Percentiles rank a stretch among this genome's conserved stretches.
These are phyloP conservation scores for Drosophila mayri DNA, from an alignment of 1,140 invertebrate species.

Conservation along the genomic window DNA sequence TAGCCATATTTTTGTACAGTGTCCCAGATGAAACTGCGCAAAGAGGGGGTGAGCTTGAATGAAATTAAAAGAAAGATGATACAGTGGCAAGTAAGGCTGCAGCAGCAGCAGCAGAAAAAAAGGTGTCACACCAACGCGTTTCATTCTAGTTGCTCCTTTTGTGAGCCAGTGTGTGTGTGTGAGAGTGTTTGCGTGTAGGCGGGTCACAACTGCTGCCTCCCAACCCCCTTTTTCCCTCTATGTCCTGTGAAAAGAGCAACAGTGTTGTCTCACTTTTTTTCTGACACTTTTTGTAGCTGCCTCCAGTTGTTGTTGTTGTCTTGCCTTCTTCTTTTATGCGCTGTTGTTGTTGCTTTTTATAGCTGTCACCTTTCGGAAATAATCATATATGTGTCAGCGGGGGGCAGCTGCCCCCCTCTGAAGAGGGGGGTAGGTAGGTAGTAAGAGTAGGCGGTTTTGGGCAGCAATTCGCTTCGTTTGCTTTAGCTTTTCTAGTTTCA, in stretches of 20 bases:
- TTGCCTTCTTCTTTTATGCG: slow-evolving; percentile 61
- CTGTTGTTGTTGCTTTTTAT: slow-evolving; percentile 61
- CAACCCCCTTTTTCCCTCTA: slow-evolving; percentile 5
- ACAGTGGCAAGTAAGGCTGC: slow-evolving; percentile 13
- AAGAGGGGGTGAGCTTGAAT: slow-evolving; percentile 41
- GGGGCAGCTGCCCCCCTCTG: slow-evolving; percentile 7
- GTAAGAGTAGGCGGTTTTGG: slow-evolving; percentile 26
- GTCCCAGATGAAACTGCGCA: neutral
- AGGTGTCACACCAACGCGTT: slow-evolving; percentile 57
- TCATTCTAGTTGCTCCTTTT: slow-evolving; percentile 42
- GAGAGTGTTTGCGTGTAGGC: slow-evolving; percentile 20
- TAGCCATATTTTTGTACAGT: neutral
- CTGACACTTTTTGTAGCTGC: slow-evolving; percentile 14
- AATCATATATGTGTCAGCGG: slow-evolving; percentile 81
- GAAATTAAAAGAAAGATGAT: slow-evolving; percentile 62
- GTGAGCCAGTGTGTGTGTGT: slow-evolving; percentile 18
- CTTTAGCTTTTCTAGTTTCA: slow-evolving; percentile 77
- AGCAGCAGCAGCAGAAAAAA: slow-evolving; percentile 12
- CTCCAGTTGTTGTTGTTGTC: slow-evolving; percentile 50
- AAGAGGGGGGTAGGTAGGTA: neutral
- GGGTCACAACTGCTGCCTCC: slow-evolving; percentile 8
- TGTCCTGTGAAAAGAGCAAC: slow-evolving; percentile 73
- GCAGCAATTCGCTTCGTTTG: slow-evolving; percentile 78
- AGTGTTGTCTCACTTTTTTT: slow-evolving; percentile 63
- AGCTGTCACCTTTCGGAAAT: slow-evolving; percentile 83